Evolutionary conservation across 2,888 invertebrate genomes (phyloP), one percentile per base, ranked within the genome.

Genomic region (Acleris emargana): DNA sequence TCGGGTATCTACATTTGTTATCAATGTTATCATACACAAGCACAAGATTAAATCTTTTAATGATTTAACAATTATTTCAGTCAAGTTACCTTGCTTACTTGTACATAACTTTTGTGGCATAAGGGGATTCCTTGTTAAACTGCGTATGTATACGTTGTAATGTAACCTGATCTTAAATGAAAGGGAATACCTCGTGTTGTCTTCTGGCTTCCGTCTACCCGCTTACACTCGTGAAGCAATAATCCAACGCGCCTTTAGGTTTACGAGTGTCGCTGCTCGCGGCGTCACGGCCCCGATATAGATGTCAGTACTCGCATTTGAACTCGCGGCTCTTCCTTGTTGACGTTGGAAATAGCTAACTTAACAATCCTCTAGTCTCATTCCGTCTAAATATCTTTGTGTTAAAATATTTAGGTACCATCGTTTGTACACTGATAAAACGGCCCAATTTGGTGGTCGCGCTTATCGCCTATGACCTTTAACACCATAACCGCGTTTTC

Each of bases 391-490:
- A 54, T 54, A 11, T 43, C n/a, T 47, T 47, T 49, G 1, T 52
- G 18, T 20, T 25, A 9, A 58, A 53, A 4, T 54, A 52, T 58
- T 64, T 20, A 20, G 49, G 49, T 16, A 32, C 7, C 32, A 42
- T 20, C 54, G 50, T 43, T 42, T 20, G 45, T 54, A 11, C 25
- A 17, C 22, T 55, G 71, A 71, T 72, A 70, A 64, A 68, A 66
- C 59, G 66, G 50, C 53, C 52, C 60, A 68, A 71, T 69, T 71
- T 59, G 68, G 62, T 66, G 63, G 50, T 64, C 49, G 42, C 71
- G 67, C 73, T 87, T 89, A 89, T 89, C 88, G 73, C 25, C 38
- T 62, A 45, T 85, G 88, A 89, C 84, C 89, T 89, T 87, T 91
- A 85, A 80, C 88, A 83, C 73, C 74, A 72, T 86, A 86, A 83